Evolutionary conservation across 1,140 invertebrate genomes (phyloP).

Genomic region (Bombus ignitus): DNA sequence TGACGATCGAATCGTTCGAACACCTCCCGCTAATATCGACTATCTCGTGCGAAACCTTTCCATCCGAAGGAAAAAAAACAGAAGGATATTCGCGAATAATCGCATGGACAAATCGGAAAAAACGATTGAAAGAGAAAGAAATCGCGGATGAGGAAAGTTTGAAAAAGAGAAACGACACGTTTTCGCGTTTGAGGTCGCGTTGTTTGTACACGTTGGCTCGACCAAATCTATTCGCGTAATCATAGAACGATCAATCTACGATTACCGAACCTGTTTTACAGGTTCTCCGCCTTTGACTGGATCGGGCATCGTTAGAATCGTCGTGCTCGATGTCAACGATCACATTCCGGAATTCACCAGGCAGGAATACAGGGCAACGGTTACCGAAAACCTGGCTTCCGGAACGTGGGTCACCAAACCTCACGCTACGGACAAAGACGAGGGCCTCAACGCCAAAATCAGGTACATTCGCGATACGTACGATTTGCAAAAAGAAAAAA

Average conservation of each 20-base stretch:
- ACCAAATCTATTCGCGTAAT: slow-evolving; percentile 6
- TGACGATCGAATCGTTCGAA: background rate
- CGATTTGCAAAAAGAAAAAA: background rate
- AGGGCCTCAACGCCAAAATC: slow-evolving; percentile 92
- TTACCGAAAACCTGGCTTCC: slow-evolving; percentile 90
- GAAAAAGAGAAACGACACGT: background rate
- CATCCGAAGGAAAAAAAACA: rapidly evolving
- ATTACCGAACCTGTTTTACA: slow-evolving; percentile 79
- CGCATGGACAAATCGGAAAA: no score
- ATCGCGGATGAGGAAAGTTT: background rate
- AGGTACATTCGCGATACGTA: slow-evolving; percentile 81
- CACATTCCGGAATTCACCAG: slow-evolving; percentile 93
- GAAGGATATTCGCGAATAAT: background rate
- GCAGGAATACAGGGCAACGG: slow-evolving; percentile 89
- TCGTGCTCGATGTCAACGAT: slow-evolving; percentile 97
- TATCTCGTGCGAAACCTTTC: background rate
- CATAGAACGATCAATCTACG: slow-evolving; percentile 55
- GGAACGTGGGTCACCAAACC: slow-evolving; percentile 89
- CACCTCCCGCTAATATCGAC: background rate
- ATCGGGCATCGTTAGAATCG: slow-evolving; percentile 92
- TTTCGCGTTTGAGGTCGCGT: background rate
- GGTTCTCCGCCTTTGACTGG: slow-evolving; percentile 94
- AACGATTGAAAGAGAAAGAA: background rate
- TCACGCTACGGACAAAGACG: slow-evolving; percentile 90
- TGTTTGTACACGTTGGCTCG: no score